These are phyloP conservation scores for Microtus ochrogaster DNA, from an alignment of 2,113 vertebrate species.

Conservation along the genomic window DNA sequence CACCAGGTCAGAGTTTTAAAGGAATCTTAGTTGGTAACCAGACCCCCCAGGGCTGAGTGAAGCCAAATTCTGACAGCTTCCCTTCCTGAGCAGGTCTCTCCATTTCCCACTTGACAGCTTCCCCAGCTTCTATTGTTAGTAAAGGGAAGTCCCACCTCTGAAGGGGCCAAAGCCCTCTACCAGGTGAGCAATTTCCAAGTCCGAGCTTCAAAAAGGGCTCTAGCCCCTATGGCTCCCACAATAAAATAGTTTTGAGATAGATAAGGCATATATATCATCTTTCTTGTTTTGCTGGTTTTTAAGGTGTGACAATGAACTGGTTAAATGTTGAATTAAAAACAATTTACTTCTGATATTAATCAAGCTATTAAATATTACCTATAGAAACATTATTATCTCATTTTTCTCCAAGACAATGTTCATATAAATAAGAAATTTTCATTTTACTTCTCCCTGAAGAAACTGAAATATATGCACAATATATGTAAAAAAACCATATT, in stretches of 20 bases:
- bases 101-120: constrained; percentile 61
- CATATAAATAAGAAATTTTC: constrained; percentile 78
- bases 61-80: neutral
- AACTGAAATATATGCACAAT: constrained; percentile 69
- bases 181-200: constrained; percentile 66
- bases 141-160: constrained; percentile 68
- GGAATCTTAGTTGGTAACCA: constrained; percentile 64
- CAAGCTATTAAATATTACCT: constrained; percentile 1
- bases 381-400: constrained; percentile 57
- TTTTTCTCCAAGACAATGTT: constrained; percentile 66
- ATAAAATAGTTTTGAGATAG: neutral
- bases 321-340: constrained; percentile 47
- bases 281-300: constrained; percentile 38
- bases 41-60: constrained; percentile 48
- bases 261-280: constrained; percentile 18
- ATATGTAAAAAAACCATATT: constrained; percentile 29
- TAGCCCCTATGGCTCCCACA: constrained; percentile 1
- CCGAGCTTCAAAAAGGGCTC: constrained; percentile 18
- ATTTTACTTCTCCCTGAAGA: constrained; percentile 58
- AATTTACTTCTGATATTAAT: constrained; percentile 56
- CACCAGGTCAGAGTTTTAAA: constrained; percentile 67
- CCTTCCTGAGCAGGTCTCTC: constrained; percentile 45
- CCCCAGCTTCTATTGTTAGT: constrained; percentile 73
- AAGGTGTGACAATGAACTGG: constrained; percentile 30
- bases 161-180: constrained; percentile 43